phyloP scores from a whole-genome alignment of 1,140 invertebrate genomes.

The Aphaenogaster floridana region DNA sequence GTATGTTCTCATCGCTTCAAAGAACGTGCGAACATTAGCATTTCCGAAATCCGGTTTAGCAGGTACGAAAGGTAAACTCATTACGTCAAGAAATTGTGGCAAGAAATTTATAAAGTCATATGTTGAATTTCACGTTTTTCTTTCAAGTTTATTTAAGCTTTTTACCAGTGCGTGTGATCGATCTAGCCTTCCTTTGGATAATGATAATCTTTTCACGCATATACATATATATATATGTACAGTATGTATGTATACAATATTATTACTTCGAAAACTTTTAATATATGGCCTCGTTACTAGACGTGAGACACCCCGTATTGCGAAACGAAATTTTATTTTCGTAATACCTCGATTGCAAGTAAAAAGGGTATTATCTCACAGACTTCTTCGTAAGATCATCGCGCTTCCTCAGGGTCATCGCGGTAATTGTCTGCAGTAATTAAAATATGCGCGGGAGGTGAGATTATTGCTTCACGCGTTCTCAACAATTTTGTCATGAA shows the following conservation, averaged over 20 bases:
- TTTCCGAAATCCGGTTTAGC: slow-evolving; percentile 32
- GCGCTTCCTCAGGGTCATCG: slow-evolving; percentile 42
- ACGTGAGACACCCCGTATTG: neutral
- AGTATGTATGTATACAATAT: neutral
- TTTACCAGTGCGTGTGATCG: neutral
- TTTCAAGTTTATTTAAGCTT: neutral
- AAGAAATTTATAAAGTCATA: neutral
- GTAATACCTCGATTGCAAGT: slow-evolving; percentile 39
- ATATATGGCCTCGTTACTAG: slow-evolving; percentile 2
- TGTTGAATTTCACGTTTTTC: neutral
- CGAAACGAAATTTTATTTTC: slow-evolving; percentile 41
- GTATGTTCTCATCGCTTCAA: neutral
- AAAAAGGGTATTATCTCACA: slow-evolving; percentile 51
- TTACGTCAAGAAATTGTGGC: neutral
- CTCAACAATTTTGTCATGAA: slow-evolving; percentile 10
- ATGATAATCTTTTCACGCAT: neutral
- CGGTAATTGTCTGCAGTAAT: slow-evolving; percentile 52
- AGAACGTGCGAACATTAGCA: slow-evolving; percentile 40
- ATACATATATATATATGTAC: neutral
- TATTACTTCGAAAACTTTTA: neutral
- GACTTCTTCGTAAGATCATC: slow-evolving; percentile 11
- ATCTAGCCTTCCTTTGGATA: neutral
- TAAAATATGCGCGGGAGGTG: slow-evolving; percentile 20
- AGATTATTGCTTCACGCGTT: slow-evolving; percentile 24
- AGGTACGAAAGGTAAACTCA: neutral